Base-by-base conservation (phyloP, 1,140 invertebrate genomes). In the Tribolium madens region DNA sequence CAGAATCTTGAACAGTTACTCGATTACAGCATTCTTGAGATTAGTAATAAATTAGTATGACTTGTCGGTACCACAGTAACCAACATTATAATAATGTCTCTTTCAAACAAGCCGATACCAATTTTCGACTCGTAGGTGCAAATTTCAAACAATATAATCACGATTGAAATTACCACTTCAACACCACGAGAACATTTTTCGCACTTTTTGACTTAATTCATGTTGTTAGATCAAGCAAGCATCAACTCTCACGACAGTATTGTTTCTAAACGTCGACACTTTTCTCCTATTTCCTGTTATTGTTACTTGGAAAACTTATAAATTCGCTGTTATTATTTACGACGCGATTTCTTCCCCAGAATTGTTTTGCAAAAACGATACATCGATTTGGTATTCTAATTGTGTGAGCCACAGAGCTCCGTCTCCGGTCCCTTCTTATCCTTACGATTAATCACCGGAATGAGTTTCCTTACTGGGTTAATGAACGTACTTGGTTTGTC, bases 31-130 rank as follows among this genome's bases (percentile, higher is more conserved):
- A 50, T 50, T 50, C 48, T 17, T 50, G 48, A 15, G 48, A 15
- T 50, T 17, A 50, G 15, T 17, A 50, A 50, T 50, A 50, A 50
- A 50, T 50, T 50, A 50, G 48, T 50, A 17, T 50, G 15, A 13
- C n/a, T 17, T 15, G 48, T 3, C 48, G 14, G 48, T 50, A 50
- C 15, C 48, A 50, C 48, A 50, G 13, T 50, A 42, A 42, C 48
- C 13, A 50, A 14, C 48, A 50, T 50, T 15, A 50, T 50, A 50
- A 50, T 50, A 14, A 50, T 50, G 48, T 50, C 13, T 50, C 48
- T 15, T 50, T 50, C 36, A 50, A 50, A 15, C 48, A 3, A 2
- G 48, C 48, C 48, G 48, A 50, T 50, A 50, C 13, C 48, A 50
- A 50, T 50, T 50, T 50, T 50, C 15, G 13, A 50, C 13, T 50